Evolutionary conservation across 2,113 vertebrate species (phyloP).

Genomic region (Oceanites oceanicus): DNA sequence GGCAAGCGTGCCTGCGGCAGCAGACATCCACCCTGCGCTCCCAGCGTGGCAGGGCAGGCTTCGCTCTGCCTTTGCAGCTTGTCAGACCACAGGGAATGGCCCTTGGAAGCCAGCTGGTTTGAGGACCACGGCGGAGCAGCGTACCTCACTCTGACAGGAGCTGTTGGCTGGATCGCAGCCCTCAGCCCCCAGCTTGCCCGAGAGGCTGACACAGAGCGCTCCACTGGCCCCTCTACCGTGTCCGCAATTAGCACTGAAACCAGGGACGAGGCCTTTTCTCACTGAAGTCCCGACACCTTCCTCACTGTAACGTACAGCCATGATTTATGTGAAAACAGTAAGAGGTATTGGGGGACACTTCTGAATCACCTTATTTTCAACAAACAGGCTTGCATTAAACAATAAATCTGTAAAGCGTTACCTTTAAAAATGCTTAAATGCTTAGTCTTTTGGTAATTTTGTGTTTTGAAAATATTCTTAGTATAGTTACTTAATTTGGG

Average conservation of each 20-base stretch:
- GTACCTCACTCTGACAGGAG: background rate
- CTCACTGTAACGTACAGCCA: too few relatives aligned
- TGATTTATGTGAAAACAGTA: too few relatives aligned
- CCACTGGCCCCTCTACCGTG: background rate
- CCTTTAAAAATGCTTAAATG: background rate
- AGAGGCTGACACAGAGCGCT: too few relatives aligned
- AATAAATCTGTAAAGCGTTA: background rate
- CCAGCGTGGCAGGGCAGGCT: background rate
- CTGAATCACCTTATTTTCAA: background rate
- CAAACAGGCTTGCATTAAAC: background rate
- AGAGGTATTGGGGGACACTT: background rate
- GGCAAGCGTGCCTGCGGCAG: too few relatives aligned
- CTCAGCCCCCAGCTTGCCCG: background rate
- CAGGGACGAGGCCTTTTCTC: background rate
- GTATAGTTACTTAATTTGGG: background rate
- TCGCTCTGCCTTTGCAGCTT: background rate
- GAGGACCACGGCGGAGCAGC: background rate
- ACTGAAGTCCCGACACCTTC: background rate
- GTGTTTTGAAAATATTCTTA: background rate
- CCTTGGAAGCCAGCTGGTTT: too few relatives aligned
- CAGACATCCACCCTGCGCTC: background rate
- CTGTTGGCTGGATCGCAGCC: background rate
- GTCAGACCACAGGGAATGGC: fast-evolving
- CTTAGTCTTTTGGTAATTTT: background rate
- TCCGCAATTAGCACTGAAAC: background rate